Conservation (phyloP, 2,113 vertebrate genomes). For the Cyanocitta stelleri region DNA sequence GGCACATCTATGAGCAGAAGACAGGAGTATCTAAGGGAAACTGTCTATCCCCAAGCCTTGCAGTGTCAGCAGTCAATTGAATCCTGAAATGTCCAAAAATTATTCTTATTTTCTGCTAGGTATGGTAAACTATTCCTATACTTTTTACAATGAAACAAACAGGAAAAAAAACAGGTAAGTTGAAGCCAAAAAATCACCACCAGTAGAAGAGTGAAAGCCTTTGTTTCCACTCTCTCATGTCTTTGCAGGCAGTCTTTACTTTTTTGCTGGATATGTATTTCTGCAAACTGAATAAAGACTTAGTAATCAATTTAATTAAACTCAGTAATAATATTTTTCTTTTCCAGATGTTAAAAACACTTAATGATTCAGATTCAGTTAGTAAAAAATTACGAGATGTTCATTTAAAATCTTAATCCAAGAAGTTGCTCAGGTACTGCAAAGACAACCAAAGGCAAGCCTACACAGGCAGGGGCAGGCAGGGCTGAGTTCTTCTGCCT, state of each 20-base stretch:
- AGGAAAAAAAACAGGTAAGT: background rate
- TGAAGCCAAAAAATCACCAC: background rate
- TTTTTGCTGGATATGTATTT: background rate
- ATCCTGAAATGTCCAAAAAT: background rate
- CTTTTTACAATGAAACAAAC: background rate
- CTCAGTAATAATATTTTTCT: background rate
- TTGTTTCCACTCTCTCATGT: background rate
- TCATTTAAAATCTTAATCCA: background rate
- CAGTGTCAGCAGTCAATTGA: background rate
- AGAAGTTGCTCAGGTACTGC: background rate
- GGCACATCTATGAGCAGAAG: background rate
- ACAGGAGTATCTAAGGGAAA: background rate
- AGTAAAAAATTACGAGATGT: background rate
- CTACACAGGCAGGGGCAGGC: background rate
- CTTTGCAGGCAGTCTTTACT: background rate
- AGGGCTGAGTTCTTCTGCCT: background rate
- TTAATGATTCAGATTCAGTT: background rate
- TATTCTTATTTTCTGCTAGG: background rate
- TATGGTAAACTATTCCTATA: background rate
- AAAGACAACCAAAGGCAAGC: background rate
- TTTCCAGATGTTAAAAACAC: background rate
- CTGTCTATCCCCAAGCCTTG: background rate
- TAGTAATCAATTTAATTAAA: constrained; percentile 1
- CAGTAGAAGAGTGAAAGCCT: background rate
- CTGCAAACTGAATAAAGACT: background rate